Conservation (phyloP, 2,797 vertebrate species). For the Tenualosa ilisha region DNA sequence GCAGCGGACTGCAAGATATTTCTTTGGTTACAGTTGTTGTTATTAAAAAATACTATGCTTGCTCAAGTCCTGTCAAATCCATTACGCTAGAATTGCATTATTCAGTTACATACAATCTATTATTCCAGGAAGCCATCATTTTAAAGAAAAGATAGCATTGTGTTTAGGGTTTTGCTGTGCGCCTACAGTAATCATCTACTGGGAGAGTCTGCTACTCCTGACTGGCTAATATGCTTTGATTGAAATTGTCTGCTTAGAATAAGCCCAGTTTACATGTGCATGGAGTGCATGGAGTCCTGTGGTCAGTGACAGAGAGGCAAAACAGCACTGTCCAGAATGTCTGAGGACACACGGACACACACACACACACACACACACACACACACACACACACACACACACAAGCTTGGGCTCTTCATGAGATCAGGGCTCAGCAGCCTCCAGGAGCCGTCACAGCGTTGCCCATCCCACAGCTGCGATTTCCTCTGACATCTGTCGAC, state of each 20-base stretch:
- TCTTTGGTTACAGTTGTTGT: background rate
- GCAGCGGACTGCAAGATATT: background rate
- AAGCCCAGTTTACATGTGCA: background rate
- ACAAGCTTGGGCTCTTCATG: background rate
- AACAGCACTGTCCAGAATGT: background rate
- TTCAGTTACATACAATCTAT: no score
- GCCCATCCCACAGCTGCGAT: background rate
- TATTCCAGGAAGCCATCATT: background rate
- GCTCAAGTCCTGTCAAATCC: no score
- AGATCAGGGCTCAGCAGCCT: background rate
- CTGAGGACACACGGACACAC: background rate
- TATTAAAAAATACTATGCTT: no score
- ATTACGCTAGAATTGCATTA: background rate
- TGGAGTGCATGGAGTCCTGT: no score
- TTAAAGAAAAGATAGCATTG: background rate
- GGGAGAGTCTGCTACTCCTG: background rate
- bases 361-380: background rate
- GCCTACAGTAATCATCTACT: background rate
- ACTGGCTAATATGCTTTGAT: background rate
- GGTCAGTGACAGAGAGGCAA: no score
- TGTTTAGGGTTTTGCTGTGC: background rate
- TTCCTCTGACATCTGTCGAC: slow-evolving; percentile 14
- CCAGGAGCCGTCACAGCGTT: background rate
- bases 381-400: slow-evolving; percentile 5
- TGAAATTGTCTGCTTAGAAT: background rate